Evolutionary conservation across 2,113 vertebrate genomes (phyloP).

Genomic region (Astur gentilis): DNA sequence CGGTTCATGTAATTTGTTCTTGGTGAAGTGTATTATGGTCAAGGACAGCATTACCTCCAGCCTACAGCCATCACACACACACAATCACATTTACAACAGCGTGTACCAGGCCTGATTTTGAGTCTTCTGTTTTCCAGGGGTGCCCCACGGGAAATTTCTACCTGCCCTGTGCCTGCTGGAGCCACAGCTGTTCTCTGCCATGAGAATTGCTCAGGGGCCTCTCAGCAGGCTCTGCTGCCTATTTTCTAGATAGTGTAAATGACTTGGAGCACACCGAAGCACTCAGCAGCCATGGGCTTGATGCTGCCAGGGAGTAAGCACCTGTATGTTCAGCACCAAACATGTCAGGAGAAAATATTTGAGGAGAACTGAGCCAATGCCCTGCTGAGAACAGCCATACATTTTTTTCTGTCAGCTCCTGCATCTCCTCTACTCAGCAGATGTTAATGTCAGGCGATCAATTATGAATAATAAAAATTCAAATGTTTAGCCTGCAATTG

Average conservation of each 20-base stretch:
- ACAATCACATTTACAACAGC: rapidly evolving
- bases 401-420: neutral
- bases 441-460: neutral
- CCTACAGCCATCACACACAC: neutral
- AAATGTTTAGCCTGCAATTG: neutral
- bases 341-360: rapidly evolving
- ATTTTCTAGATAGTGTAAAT: neutral
- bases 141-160: neutral
- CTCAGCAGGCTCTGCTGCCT: neutral
- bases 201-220: neutral
- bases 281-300: rapidly evolving
- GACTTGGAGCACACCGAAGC: neutral
- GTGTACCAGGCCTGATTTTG: neutral
- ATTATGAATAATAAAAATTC: neutral
- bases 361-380: neutral
- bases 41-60: neutral
- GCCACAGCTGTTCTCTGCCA: rapidly evolving
- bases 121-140: neutral
- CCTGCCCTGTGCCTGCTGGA: neutral
- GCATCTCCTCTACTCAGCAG: neutral
- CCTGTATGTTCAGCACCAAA: rapidly evolving
- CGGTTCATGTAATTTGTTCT: neutral
- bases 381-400: neutral
- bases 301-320: neutral
- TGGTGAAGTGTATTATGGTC: neutral